A percentile compares a stretch with the other conserved stretches of the same genome.
Evolutionary conservation across 2,888 invertebrate species (phyloP).

Genomic region (Myathropa florea): DNA sequence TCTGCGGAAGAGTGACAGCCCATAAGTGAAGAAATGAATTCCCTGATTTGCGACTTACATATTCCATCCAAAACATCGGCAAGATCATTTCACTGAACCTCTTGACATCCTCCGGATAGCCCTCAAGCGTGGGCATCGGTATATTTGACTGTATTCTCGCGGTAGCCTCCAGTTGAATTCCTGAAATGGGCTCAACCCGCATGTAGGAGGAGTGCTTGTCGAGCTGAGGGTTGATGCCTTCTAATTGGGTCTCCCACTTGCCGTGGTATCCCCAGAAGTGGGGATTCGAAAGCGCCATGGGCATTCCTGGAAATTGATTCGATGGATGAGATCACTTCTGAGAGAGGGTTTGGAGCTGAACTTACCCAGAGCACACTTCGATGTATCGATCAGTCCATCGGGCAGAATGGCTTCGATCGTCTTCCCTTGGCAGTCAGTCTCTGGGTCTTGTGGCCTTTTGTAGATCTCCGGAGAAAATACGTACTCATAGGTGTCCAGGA

Average conservation of each 20-base stretch:
- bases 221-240: slow-evolving; percentile 84
- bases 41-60: slow-evolving; percentile 84
- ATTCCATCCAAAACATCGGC: slow-evolving; percentile 87
- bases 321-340: background rate
- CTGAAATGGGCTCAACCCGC: slow-evolving; percentile 86
- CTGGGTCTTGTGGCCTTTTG: slow-evolving; percentile 34
- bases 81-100: slow-evolving; percentile 83
- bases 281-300: slow-evolving; percentile 86
- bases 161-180: slow-evolving; percentile 82
- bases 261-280: slow-evolving; percentile 84
- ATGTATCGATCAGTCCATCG: slow-evolving; percentile 84
- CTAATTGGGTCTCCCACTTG: slow-evolving; percentile 81
- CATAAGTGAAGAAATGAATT: background rate
- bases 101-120: slow-evolving; percentile 58
- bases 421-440: slow-evolving; percentile 33
- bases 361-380: slow-evolving; percentile 85
- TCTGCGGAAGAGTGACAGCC: background rate
- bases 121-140: slow-evolving; percentile 72
- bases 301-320: slow-evolving; percentile 82
- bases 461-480: slow-evolving; percentile 37
- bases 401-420: slow-evolving; percentile 80
- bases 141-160: slow-evolving; percentile 56
- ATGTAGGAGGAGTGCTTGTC: slow-evolving; percentile 85
- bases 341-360: background rate
- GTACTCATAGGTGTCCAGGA: slow-evolving; percentile 46